Percentiles rank a stretch among this genome's conserved stretches.
These are phyloP conservation scores for Pristionchus japonicus DNA, from an alignment of 2,888 invertebrate genomes.

Conservation along the genomic window DNA sequence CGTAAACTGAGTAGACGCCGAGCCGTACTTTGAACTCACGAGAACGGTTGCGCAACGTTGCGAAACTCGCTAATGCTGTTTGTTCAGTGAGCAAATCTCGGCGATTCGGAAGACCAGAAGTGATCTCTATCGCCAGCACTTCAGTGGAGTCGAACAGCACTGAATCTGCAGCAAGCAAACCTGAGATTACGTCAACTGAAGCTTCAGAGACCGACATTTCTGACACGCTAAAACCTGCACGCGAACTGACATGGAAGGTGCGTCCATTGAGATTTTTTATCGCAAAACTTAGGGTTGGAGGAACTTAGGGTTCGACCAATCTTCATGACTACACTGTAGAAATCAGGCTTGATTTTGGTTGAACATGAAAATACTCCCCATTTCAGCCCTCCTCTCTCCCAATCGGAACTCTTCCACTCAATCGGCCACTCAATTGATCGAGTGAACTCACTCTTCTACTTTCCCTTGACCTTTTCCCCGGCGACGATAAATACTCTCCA, in stretches of 20 bases:
- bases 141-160: not conserved
- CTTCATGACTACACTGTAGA: not conserved
- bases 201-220: too few relatives aligned
- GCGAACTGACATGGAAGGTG: conserved; percentile 15
- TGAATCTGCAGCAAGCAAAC: not conserved
- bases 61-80: not conserved
- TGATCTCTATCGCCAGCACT: not conserved
- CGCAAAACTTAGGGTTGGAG: too few relatives aligned
- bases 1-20: too few relatives aligned
- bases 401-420: not conserved
- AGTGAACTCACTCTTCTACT: conserved; percentile 7
- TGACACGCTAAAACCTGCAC: not conserved
- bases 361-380: not conserved
- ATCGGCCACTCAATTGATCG: conserved; percentile 30
- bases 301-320: too few relatives aligned
- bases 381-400: not conserved
- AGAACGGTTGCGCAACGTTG: not conserved
- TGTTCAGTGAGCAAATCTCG: not conserved
- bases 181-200: not conserved
- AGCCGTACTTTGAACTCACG: too few relatives aligned
- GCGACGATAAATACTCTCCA: not conserved
- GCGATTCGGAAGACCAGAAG: not conserved
- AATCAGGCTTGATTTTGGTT: too few relatives aligned
- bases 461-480: conserved; percentile 8
- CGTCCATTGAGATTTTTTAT: too few relatives aligned